Conservation (phyloP, 1,140 invertebrate genomes). For the Brachionus angularis region DNA sequence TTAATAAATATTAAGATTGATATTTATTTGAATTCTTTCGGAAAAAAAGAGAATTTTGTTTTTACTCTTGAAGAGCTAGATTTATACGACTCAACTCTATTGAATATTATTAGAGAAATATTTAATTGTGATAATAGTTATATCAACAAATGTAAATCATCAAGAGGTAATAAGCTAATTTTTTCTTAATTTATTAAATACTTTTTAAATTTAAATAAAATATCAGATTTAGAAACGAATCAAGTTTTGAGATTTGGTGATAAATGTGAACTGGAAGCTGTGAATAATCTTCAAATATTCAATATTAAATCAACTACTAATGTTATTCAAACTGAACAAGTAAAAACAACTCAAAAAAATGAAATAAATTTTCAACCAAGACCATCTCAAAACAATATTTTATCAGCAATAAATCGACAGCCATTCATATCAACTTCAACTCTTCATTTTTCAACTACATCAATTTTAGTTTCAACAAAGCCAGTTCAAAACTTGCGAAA, state of each 20-base stretch:
- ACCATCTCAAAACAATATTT: too few relatives aligned
- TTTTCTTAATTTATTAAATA: not conserved
- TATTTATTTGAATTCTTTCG: slow-evolving; percentile 46
- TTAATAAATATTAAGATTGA: slow-evolving; percentile 47
- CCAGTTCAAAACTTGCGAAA: not conserved
- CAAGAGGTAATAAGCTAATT: slow-evolving; percentile 19
- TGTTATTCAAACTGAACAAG: too few relatives aligned
- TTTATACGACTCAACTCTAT: slow-evolving; percentile 48
- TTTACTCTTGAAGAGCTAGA: slow-evolving; percentile 47
- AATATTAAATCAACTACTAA: too few relatives aligned
- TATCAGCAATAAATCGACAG: too few relatives aligned
- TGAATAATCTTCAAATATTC: too few relatives aligned
- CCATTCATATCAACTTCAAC: too few relatives aligned
- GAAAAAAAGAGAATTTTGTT: slow-evolving; percentile 47
- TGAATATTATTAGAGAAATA: slow-evolving; percentile 46
- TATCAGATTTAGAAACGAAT: not conserved
- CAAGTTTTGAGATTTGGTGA: too few relatives aligned
- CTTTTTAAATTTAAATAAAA: not conserved
- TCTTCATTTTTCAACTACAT: too few relatives aligned
- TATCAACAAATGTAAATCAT: slow-evolving; percentile 46
- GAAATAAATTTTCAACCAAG: too few relatives aligned
- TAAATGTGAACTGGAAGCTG: too few relatives aligned
- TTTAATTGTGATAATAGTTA: slow-evolving; percentile 50
- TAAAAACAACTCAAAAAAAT: too few relatives aligned
- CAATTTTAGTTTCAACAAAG: too few relatives aligned